Evolutionary conservation across 2,797 vertebrate species (phyloP).

Genomic region (Carapus acus): DNA sequence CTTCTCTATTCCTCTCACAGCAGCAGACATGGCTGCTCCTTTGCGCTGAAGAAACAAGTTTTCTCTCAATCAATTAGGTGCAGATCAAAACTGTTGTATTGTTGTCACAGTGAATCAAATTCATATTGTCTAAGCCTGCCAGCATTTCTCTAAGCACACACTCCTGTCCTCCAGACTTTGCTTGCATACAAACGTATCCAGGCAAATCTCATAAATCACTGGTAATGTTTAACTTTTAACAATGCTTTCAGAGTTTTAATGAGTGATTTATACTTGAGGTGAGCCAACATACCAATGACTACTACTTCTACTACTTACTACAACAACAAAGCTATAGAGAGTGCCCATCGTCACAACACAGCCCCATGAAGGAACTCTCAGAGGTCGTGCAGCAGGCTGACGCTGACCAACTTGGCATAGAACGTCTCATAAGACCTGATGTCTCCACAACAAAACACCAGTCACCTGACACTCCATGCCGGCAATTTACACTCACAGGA

Average conservation of each 20-base stretch:
- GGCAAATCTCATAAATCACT: too few relatives aligned
- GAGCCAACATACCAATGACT: too few relatives aligned
- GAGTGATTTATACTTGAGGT: too few relatives aligned
- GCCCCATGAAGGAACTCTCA: neutral
- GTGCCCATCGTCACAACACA: neutral
- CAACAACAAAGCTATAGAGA: neutral
- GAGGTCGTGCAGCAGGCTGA: neutral
- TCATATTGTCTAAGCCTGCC: too few relatives aligned
- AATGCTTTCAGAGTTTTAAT: too few relatives aligned
- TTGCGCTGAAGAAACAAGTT: too few relatives aligned
- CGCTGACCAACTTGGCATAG: neutral
- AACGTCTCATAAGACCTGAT: neutral
- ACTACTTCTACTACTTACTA: too few relatives aligned
- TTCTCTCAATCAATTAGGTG: neutral
- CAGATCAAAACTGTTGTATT: neutral
- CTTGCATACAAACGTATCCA: too few relatives aligned
- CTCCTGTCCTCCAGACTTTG: too few relatives aligned
- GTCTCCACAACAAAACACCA: conserved; percentile 5
- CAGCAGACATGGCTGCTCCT: neutral
- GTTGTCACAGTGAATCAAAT: neutral
- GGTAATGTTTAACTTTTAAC: too few relatives aligned
- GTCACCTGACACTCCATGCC: neutral
- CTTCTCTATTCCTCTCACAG: neutral
- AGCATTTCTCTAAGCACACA: too few relatives aligned
- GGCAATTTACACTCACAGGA: neutral